Evolutionary conservation across 1,140 invertebrate species (phyloP).

Genomic region (Drosophila nannoptera): DNA sequence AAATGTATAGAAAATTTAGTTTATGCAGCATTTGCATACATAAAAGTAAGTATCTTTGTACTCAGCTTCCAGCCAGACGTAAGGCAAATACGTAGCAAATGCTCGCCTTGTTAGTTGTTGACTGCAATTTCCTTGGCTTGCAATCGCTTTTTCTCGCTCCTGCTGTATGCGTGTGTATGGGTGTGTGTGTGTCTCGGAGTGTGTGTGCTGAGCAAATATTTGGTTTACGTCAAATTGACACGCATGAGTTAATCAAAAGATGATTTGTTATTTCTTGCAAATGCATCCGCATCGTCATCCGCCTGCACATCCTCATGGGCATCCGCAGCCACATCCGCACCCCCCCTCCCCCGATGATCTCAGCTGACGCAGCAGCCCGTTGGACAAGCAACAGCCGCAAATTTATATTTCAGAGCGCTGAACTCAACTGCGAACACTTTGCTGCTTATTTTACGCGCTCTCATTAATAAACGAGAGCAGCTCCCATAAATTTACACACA

Average conservation of each 20-base stretch:
- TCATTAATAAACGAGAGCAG: conserved; percentile 51
- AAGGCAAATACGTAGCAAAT: conserved; percentile 64
- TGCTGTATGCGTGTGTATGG: conserved; percentile 8
- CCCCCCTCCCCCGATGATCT: conserved; percentile 7
- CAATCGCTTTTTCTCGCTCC: conserved; percentile 54
- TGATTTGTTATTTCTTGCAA: conserved; percentile 75
- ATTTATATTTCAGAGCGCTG: conserved; percentile 29
- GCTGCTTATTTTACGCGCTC: conserved; percentile 31
- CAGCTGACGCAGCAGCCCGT: conserved; percentile 14
- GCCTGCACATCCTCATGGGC: conserved; percentile 44
- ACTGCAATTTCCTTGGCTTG: conserved; percentile 73
- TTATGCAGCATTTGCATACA: conserved; percentile 76
- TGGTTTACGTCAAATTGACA: conserved; percentile 77
- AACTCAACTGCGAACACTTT: conserved; percentile 6
- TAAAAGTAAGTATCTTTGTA: conserved; percentile 41
- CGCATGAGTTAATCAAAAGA: conserved; percentile 78
- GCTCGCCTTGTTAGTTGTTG: conserved; percentile 71
- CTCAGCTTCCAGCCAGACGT: conserved; percentile 53
- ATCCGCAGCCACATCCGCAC: conserved; percentile 24
- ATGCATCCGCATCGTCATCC: conserved; percentile 59
- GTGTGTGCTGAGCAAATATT: conserved; percentile 68
- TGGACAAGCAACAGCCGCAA: conserved; percentile 28
- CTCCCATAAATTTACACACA: conserved; percentile 38
- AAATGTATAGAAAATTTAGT: conserved; percentile 72
- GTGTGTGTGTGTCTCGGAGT: conserved; percentile 4